Evolutionary conservation across 2,888 invertebrate species (phyloP), one percentile per base, ranked within the genome.

Genomic region (Drosophila lacicola): DNA sequence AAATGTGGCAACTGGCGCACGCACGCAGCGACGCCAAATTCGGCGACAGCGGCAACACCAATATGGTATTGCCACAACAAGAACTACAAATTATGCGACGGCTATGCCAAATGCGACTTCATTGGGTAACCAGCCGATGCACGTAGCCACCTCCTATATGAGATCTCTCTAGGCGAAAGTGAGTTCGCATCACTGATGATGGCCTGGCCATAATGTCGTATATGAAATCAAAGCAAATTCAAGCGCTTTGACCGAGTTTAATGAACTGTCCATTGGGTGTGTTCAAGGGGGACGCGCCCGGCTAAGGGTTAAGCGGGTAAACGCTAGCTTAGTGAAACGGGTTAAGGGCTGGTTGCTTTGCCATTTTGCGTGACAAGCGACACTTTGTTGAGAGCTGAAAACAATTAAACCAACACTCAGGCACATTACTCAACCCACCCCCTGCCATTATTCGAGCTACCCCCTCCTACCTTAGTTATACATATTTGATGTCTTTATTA

Each of bases 61-160:
- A 86, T 55, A 80, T 83, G 83, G 83, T 37, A 73, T 55, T 42
- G 67, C 69, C 68, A 61, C 84, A 73, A 68, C 75, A 69, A 86
- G 84, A 83, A 86, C 70, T 64, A 83, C 83, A 84, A 84, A 88
- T 88, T 84, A 83, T 84, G 81, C 73, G 87, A 78, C 62, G 50
- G 45, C 56, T 49, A 75, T n/a, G 29, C 73, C 88, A 80, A 78
- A 86, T 55, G 68, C 36, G 84, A 75, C 49, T 45, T 2, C 73
- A 80, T 82, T 86, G 82, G 84, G 84, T 74, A 84, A 83, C 80
- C 74, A 64, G 53, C 45, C 37, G 44, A 21, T 13, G 44, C 55
- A 25, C 33, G 19, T 39, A 53, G 4, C 53, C 29, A 19, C 21
- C 55, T 39, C 39, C 41, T 33, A 29, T 41, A 17, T 2, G 17